Base-by-base conservation (phyloP, 2,888 invertebrate genomes). In the Apodemia mormo region DNA sequence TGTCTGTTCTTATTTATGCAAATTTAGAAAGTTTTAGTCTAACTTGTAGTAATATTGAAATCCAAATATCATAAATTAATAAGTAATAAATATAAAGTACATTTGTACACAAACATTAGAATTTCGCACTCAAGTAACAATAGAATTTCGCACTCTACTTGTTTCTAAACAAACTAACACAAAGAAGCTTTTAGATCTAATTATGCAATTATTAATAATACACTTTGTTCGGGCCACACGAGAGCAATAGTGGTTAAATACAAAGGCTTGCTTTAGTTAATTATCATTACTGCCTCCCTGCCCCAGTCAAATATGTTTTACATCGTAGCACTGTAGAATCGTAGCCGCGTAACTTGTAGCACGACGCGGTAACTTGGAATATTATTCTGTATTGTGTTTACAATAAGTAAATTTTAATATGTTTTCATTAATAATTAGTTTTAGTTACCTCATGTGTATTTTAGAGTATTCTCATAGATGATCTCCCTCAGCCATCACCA, bases 121-220 rank as follows among this genome's bases (percentile, higher is more conserved):
- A n/a, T n/a, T n/a, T n/a, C n/a, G n/a, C n/a, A n/a, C n/a, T 5
- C 58, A 58, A 58, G 33, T 33, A 12, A 58, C 30, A 58, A 58
- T 58, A 30, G 58, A 61, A 33, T 12, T 61, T 61, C 33, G 14
- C 58, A 33, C 58, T 61, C 58, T 61, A 33, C 58, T 61, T 61
- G 33, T 61, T 61, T 61, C 58, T 61, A 61, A 61, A 61, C 58
- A 61, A 61, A 61, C 58, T 33, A 61, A 61, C 58, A 61, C 58
- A 61, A 61, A 61, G 58, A 61, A 61, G 58, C 58, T 61, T 61
- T 61, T 61, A 61, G 58, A 61, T 61, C 58, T 61, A 61, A 61
- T 61, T 61, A 33, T 61, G 33, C 58, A 61, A 61, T 61, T 61
- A 61, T 61, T 61, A 61, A 49, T 49, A 49, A 61, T 61, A 61